Conservation (phyloP, 2,888 invertebrate genomes). For the Marronus borbonicus region DNA sequence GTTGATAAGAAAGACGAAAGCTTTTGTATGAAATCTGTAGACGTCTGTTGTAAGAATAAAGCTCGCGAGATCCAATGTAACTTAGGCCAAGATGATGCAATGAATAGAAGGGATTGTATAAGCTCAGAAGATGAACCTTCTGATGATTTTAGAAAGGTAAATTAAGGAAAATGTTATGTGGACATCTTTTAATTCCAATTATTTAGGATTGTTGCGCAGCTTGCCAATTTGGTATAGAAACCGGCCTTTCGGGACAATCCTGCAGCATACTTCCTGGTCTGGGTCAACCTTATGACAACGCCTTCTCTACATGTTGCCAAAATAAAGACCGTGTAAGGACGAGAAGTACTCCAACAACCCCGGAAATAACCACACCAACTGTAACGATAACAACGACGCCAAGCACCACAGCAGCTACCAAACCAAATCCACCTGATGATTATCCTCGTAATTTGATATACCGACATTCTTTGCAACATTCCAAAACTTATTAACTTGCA, state of each 20-base stretch:
- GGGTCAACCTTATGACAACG: slow-evolving; percentile 75
- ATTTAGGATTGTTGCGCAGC: slow-evolving; percentile 76
- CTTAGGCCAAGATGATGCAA: slow-evolving; percentile 72
- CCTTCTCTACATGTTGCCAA: slow-evolving; percentile 77
- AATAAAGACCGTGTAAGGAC: slow-evolving; percentile 62
- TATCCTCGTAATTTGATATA: slow-evolving; percentile 31
- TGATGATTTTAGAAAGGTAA: slow-evolving; percentile 57
- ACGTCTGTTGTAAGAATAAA: slow-evolving; percentile 77
- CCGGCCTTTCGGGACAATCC: slow-evolving; percentile 73
- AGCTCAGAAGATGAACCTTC: slow-evolving; percentile 46
- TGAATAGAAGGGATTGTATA: slow-evolving; percentile 68
- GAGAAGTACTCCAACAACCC: not conserved
- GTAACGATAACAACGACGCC: slow-evolving; percentile 55
- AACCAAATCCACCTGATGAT: slow-evolving; percentile 49
- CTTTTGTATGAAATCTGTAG: slow-evolving; percentile 76
- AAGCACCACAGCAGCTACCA: slow-evolving; percentile 43
- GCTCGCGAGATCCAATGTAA: slow-evolving; percentile 72
- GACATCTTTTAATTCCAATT: not conserved
- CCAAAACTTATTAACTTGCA: slow-evolving; percentile 51
- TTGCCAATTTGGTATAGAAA: slow-evolving; percentile 77
- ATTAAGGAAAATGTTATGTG: not conserved
- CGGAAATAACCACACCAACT: slow-evolving; percentile 53
- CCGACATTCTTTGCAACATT: not conserved
- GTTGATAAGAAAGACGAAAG: slow-evolving; percentile 75
- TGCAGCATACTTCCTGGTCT: slow-evolving; percentile 75